Conservation (phyloP, 2,113 vertebrate species). For the Gopherus flavomarginatus region DNA sequence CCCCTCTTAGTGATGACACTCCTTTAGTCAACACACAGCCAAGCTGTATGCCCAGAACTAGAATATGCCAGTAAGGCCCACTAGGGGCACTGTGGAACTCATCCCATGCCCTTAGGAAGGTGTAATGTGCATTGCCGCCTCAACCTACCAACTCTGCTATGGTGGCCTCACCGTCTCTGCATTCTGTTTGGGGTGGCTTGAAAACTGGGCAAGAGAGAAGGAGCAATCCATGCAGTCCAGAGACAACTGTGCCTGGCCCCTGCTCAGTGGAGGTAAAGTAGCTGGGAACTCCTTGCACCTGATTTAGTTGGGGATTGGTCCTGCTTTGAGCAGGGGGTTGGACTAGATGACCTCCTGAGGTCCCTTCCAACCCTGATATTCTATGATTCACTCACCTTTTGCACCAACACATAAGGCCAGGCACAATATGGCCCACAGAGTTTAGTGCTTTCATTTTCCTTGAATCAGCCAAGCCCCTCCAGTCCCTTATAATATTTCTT, state of each 20-base stretch:
- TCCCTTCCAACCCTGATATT: too few species aligned
- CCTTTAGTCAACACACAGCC: neutral
- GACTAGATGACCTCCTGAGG: too few species aligned
- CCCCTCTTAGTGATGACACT: neutral
- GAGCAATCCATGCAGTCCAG: neutral
- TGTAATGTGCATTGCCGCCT: neutral
- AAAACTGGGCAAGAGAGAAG: neutral
- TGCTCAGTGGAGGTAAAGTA: neutral
- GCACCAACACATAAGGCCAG: neutral
- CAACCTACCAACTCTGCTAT: neutral
- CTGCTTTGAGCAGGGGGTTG: too few species aligned
- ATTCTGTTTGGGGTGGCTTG: neutral
- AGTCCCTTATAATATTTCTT: neutral
- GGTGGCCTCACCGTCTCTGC: neutral
- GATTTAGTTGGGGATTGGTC: too few species aligned
- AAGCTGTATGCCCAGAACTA: neutral
- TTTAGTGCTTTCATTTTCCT: neutral
- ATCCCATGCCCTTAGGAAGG: neutral
- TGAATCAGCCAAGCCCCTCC: neutral
- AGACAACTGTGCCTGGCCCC: neutral
- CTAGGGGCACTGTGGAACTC: fast-evolving
- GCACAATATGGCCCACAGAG: neutral
- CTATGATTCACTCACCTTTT: neutral
- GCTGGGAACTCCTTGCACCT: neutral
- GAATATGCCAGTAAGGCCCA: neutral